Evolutionary conservation across 2,113 vertebrate genomes (phyloP).

Genomic region (Emydura subglobosa): DNA sequence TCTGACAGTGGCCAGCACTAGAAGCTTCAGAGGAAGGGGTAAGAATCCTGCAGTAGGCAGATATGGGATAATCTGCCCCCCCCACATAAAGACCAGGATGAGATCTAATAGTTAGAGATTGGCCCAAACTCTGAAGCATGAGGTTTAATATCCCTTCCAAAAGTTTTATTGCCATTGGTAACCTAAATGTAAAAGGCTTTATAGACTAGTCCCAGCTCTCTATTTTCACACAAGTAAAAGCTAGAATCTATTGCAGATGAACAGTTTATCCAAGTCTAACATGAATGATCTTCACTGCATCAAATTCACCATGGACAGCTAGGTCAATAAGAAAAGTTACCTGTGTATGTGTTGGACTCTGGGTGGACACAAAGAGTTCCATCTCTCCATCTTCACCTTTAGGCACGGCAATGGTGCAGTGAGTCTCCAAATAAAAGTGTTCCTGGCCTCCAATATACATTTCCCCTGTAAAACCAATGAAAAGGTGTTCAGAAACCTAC

Average conservation of each 20-base stretch:
- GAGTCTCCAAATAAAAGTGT: slow-evolving; percentile 97
- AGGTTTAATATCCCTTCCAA: fast-evolving
- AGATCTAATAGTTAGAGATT: background rate
- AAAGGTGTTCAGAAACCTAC: background rate
- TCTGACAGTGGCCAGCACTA: background rate
- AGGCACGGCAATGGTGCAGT: slow-evolving; percentile 91
- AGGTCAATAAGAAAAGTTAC: slow-evolving; percentile 56
- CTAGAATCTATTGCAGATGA: background rate
- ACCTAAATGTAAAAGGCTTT: background rate
- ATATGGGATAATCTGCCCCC: background rate
- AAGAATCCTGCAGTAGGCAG: background rate
- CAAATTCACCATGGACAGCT: background rate
- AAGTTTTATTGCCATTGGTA: background rate
- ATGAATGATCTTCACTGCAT: background rate
- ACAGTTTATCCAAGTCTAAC: background rate
- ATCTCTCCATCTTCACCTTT: slow-evolving; percentile 92
- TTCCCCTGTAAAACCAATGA: slow-evolving; percentile 81
- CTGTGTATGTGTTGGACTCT: slow-evolving; percentile 85
- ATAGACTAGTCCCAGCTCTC: background rate
- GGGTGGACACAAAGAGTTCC: slow-evolving; percentile 93
- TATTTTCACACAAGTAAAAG: background rate
- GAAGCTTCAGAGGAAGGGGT: background rate
- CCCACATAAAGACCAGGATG: background rate
- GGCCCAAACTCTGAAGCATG: background rate
- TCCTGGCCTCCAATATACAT: slow-evolving; percentile 94